These are phyloP conservation scores for Casuarius casuarius DNA, from an alignment of 2,113 vertebrate genomes.

Conservation along the genomic window DNA sequence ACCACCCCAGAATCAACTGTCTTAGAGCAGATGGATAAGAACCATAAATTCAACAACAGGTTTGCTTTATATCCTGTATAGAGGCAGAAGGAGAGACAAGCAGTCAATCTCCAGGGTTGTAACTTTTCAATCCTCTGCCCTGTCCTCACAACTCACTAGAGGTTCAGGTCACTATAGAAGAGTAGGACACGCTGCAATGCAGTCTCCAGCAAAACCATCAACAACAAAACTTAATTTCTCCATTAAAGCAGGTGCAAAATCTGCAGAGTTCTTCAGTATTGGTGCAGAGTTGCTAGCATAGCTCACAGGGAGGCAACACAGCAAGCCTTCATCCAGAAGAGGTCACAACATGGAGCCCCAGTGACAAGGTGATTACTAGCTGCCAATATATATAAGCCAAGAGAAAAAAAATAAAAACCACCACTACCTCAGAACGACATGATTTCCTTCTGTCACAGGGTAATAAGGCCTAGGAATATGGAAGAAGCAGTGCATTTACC, in stretches of 20 bases:
- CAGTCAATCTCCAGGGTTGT: not conserved
- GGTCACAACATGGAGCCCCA: not conserved
- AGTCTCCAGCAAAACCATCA: not conserved
- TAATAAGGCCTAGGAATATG: not conserved
- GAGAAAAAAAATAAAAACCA: not conserved
- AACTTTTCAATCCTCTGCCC: not conserved
- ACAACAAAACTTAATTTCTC: not conserved
- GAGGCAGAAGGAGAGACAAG: not conserved
- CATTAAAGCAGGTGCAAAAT: not conserved
- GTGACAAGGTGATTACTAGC: constrained; percentile 23
- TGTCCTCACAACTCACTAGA: not conserved
- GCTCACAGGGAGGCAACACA: not conserved
- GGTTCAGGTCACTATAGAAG: not conserved
- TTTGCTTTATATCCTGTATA: not conserved
- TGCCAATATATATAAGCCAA: not conserved
- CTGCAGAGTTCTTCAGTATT: not conserved
- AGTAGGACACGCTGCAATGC: not conserved
- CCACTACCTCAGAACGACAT: not conserved
- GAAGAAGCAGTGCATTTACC: not conserved
- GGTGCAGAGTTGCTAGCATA: not conserved
- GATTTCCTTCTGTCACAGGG: not conserved
- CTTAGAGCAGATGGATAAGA: not conserved
- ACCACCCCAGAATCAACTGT: not conserved
- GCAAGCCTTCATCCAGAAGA: not conserved
- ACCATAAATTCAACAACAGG: not conserved